Evolutionary conservation across 2,113 vertebrate species (phyloP), one percentile per base, ranked within the genome.

Genomic region (Tonatia bakeri): DNA sequence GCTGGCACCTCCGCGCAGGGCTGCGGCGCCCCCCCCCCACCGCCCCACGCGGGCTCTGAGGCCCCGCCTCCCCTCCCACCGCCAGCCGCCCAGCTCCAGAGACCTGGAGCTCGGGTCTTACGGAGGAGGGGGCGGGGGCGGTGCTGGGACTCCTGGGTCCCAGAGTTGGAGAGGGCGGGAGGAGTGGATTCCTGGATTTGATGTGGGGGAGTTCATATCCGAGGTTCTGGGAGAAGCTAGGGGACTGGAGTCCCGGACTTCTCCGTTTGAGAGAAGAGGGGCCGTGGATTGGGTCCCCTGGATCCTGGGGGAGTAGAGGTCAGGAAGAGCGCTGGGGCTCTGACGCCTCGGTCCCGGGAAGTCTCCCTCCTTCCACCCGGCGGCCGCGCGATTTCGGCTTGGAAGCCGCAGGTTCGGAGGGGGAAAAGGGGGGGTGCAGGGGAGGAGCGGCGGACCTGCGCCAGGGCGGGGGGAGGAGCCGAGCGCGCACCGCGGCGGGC

Each of bases 371-470:
- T 54, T 54, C 56, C 84, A 61, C 15, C 65, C 83, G 7, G 87
- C 38, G 13, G 91, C 90, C 86, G 52, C 72, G 70, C 40, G 61
- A 69, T 88, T 90, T 87, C 65, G 87, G 72, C 87, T 90, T 87
- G 72, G 14, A 12, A 91, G 87, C 54, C 43, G 82, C 95, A 72
- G 94, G 96, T 94, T 95, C 38, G 26, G 50, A 81, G 79, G 84
- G 43, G 33, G 70, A 20, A 82, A 43, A 36, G 69, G 73, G 73
- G 69, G 85, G 90, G 90, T 50, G 67, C 47, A 33, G 64, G 84
- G 97, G 97, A 92, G 97, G 97, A 96, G 96, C 87, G 76, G 91
- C 52, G 65, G 91, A 96, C 93, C 92, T 97, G 96, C 96, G 87
- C 75, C 95, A 83, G 83, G 92, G 76, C 45, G 36, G 33, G 56